Conservation (phyloP, 2,888 invertebrate genomes). For the Himalopsyche japonica region DNA sequence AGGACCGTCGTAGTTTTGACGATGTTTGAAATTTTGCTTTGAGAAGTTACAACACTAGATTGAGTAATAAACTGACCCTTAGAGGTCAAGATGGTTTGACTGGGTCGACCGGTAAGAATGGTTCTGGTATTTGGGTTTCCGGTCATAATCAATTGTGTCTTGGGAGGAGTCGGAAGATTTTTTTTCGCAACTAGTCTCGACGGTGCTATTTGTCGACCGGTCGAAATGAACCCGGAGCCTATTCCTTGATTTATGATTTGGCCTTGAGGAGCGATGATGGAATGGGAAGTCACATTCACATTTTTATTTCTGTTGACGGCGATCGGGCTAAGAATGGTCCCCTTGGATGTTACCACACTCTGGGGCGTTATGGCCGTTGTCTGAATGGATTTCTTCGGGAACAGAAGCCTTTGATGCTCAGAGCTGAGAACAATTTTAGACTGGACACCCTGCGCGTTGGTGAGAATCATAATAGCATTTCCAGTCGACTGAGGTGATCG, state of each 20-base stretch:
- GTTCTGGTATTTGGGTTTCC: conserved; percentile 47
- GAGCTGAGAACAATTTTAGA: conserved; percentile 64
- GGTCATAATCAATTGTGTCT: conserved; percentile 50
- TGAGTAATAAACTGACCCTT: conserved; percentile 51
- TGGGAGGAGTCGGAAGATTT: background rate
- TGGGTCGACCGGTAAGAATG: conserved; percentile 50
- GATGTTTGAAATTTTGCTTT: conserved; percentile 33
- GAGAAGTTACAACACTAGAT: conserved; percentile 44
- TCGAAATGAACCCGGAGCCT: conserved; percentile 29
- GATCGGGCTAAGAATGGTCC: background rate
- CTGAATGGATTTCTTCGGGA: conserved; percentile 51
- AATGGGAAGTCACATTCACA: conserved; percentile 42
- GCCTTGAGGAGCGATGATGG: conserved; percentile 39
- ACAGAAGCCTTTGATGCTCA: conserved; percentile 63
- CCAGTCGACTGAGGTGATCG: conserved; percentile 45
- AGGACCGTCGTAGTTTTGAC: conserved; percentile 3
- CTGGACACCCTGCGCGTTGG: conserved; percentile 65
- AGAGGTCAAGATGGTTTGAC: conserved; percentile 47
- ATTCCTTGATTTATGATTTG: conserved; percentile 43
- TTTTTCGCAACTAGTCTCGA: background rate
- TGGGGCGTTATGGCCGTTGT: conserved; percentile 45
- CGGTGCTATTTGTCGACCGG: conserved; percentile 33
- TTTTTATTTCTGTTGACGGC: background rate
- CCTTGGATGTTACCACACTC: conserved; percentile 24
- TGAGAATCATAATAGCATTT: conserved; percentile 67